Evolutionary conservation across 2,888 invertebrate genomes (phyloP).

Genomic region (Aethes cnicana): DNA sequence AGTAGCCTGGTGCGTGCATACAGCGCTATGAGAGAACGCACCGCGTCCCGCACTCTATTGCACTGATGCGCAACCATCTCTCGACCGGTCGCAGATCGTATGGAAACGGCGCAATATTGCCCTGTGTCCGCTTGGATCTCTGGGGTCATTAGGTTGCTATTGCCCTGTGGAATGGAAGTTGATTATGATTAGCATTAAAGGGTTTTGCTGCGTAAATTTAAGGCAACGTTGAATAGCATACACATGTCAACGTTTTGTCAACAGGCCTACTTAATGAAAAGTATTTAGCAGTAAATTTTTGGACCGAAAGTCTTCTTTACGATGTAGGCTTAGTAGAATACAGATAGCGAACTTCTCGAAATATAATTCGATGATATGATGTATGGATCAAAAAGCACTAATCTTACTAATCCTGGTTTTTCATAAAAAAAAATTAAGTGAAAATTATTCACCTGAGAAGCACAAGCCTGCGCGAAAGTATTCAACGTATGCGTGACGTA

Average conservation of each 20-base stretch:
- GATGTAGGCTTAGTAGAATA: too few species aligned
- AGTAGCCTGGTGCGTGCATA: conserved; percentile 93
- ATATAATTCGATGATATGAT: too few species aligned
- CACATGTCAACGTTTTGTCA: too few species aligned
- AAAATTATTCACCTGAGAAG: conserved; percentile 60
- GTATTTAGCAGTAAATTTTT: too few species aligned
- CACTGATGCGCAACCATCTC: conserved; percentile 86
- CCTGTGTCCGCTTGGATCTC: conserved; percentile 86
- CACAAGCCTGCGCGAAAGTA: conserved; percentile 83
- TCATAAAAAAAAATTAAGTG: neutral
- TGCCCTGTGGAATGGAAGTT: conserved; percentile 42
- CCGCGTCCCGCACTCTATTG: conserved; percentile 88
- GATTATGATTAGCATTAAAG: too few species aligned
- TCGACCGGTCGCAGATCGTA: conserved; percentile 81
- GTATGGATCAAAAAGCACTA: too few species aligned
- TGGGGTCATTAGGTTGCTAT: conserved; percentile 65
- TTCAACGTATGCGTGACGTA: conserved; percentile 91
- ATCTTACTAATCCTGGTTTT: too few species aligned
- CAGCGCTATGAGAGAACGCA: conserved; percentile 91
- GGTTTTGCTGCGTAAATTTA: too few species aligned
- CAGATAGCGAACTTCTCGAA: too few species aligned
- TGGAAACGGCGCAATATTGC: conserved; percentile 86
- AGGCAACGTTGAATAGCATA: too few species aligned
- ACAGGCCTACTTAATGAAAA: too few species aligned
- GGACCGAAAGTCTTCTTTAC: too few species aligned